phyloP scores from a whole-genome alignment of 2,113 vertebrate species.

The Pachyramphus minor region DNA sequence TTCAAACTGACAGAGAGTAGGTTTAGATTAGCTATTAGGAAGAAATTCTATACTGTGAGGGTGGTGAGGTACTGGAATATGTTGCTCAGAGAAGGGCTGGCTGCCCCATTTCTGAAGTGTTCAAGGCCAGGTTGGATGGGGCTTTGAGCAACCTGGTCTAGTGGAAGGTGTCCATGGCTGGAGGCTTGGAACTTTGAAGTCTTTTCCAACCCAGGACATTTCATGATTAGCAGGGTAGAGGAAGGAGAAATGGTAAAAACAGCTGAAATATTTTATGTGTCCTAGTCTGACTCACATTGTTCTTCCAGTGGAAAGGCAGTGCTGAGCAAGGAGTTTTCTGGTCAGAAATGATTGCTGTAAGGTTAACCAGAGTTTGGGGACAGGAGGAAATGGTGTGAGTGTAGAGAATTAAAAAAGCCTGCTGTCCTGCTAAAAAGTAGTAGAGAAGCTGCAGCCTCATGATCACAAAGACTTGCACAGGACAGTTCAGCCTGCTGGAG shows the following conservation, averaged over 20 bases:
- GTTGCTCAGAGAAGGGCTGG: fast-evolving
- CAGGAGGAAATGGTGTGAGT: fast-evolving
- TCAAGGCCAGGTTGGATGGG: fast-evolving
- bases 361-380: not conserved
- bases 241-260: not conserved
- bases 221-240: not conserved
- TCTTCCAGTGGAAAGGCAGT: not conserved
- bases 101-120: not conserved
- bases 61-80: fast-evolving
- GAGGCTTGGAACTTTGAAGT: not conserved
- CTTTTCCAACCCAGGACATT: not conserved
- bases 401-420: not conserved
- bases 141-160: not conserved
- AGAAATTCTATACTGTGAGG: not conserved
- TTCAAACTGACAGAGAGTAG: not conserved
- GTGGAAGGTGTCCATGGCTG: not conserved
- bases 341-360: not conserved
- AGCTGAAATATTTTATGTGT: not conserved
- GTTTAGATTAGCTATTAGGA: not conserved
- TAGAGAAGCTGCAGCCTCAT: not conserved
- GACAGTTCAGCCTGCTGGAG: not conserved
- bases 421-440: not conserved
- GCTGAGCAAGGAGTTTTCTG: not conserved
- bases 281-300: not conserved
- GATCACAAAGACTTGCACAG: not conserved